Percentiles rank a stretch among this genome's conserved stretches.
phyloP scores from a whole-genome alignment of 2,888 invertebrate genomes.

The Toxonevra muliebris region DNA sequence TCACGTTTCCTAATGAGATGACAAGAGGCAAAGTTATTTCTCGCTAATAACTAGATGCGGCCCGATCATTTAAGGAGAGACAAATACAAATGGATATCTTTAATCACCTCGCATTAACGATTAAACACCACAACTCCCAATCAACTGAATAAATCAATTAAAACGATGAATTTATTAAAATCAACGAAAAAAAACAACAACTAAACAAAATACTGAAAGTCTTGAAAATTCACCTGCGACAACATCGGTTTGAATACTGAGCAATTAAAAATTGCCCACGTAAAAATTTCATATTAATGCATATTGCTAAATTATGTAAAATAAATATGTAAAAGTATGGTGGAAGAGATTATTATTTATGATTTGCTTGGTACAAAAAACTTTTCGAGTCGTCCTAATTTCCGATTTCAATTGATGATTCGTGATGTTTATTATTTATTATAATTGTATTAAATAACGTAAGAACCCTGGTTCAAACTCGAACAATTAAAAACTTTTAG shows the following conservation, averaged over 20 bases:
- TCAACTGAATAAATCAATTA: constrained; percentile 47
- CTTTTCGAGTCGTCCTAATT: no score
- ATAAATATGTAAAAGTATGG: background rate
- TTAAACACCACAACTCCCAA: constrained; percentile 42
- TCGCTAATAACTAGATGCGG: constrained; percentile 40
- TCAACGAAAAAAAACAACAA: constrained; percentile 6
- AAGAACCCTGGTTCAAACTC: no score
- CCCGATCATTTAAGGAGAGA: constrained; percentile 54
- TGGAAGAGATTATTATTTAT: no score
- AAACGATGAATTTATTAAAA: constrained; percentile 32
- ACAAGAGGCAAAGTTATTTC: constrained; percentile 56
- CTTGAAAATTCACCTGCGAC: no score
- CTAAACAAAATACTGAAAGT: background rate
- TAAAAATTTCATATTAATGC: no score
- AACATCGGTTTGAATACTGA: background rate
- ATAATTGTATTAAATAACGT: no score
- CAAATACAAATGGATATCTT: constrained; percentile 60
- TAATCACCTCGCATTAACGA: constrained; percentile 60
- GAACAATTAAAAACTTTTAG: no score
- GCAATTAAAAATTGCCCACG: background rate
- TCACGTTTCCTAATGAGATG: constrained; percentile 61
- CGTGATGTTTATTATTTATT: no score
- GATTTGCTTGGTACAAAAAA: no score
- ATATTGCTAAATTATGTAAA: no score
- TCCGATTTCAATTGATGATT: no score